Evolutionary conservation across 2,797 vertebrate genomes (phyloP).

Genomic region (Onychomys arenicola): DNA sequence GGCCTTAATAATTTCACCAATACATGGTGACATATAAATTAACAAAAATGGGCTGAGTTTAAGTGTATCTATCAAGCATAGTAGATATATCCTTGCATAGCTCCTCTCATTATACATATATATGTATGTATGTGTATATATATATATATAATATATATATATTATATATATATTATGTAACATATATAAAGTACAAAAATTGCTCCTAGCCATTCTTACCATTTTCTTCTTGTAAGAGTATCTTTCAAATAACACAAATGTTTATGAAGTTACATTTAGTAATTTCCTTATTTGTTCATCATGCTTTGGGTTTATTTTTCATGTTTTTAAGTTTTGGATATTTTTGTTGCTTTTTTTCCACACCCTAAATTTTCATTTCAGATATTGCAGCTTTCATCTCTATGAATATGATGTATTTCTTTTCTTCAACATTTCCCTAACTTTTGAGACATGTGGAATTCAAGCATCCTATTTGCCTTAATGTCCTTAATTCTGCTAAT

Average conservation of each 20-base stretch:
- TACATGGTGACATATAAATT: no score
- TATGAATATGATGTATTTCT: neutral
- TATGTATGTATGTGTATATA: neutral
- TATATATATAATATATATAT: no score
- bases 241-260: neutral
- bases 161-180: neutral
- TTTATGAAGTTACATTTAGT: slow-evolving; percentile 3
- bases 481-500: slow-evolving; percentile 25
- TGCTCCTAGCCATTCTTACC: neutral
- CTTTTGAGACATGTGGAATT: slow-evolving; percentile 14
- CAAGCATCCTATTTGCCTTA: slow-evolving; percentile 8
- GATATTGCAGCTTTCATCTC: neutral
- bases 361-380: slow-evolving; percentile 1
- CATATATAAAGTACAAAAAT: neutral
- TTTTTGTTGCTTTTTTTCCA: slow-evolving; percentile 39
- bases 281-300: neutral
- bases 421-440: slow-evolving; percentile 3
- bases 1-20: no score
- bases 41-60: no score
- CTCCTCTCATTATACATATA: neutral
- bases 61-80: neutral
- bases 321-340: slow-evolving; percentile 25
- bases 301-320: neutral
- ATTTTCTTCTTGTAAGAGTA: slow-evolving; percentile 9
- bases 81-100: neutral